A percentile compares a stretch with the other conserved stretches of the same genome.
Evolutionary conservation across 2,888 invertebrate genomes (phyloP).

Genomic region (Mythimna vitellina): DNA sequence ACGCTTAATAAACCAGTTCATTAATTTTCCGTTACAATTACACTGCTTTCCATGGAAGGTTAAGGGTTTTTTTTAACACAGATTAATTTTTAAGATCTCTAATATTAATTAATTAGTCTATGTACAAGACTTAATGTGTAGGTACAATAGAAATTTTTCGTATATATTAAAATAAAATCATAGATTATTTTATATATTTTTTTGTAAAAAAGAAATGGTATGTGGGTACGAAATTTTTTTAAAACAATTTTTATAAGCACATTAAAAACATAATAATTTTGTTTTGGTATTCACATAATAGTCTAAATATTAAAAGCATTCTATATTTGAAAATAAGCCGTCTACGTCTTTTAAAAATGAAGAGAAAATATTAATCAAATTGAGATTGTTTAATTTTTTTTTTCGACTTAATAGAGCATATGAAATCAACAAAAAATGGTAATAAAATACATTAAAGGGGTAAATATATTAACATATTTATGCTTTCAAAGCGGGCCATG

Average conservation of each 20-base stretch:
- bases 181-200: too few species aligned
- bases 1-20: constrained; percentile 2
- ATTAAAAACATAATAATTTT: neutral
- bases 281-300: neutral
- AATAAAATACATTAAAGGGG: neutral
- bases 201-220: neutral
- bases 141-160: neutral
- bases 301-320: neutral
- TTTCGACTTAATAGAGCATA: neutral
- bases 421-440: neutral
- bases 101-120: neutral
- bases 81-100: neutral
- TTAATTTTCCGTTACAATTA: constrained; percentile 27
- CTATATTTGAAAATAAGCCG: neutral
- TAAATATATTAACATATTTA: neutral
- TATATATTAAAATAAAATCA: neutral
- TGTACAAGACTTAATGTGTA: neutral
- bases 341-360: too few species aligned
- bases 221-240: neutral
- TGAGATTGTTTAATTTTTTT: neutral
- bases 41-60: too few species aligned
- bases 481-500: neutral
- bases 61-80: neutral
- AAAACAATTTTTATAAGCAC: neutral
- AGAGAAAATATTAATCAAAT: too few species aligned